Percentiles rank a stretch among this genome's conserved stretches.
Evolutionary conservation across 2,797 vertebrate genomes (phyloP).

Genomic region (Chanos chanos): DNA sequence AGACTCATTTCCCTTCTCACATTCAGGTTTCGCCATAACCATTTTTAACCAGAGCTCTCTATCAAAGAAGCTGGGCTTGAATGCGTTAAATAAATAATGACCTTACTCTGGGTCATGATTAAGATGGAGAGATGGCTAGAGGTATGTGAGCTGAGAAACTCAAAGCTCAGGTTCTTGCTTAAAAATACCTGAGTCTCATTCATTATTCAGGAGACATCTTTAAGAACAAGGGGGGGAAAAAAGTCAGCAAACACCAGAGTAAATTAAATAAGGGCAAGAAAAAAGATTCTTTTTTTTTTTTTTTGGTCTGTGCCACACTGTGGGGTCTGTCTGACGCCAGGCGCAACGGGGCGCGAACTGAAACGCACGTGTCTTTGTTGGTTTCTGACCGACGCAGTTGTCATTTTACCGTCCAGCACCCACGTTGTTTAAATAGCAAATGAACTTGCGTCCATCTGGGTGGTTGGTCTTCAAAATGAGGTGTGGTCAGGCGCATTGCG

Average conservation of each 20-base stretch:
- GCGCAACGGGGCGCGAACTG: too few relatives aligned
- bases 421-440: too few relatives aligned
- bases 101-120: background rate
- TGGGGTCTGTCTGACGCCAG: too few relatives aligned
- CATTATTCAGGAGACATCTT: background rate
- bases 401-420: too few relatives aligned
- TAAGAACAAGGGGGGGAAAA: background rate
- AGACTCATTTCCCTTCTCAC: background rate
- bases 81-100: slow-evolving; percentile 3
- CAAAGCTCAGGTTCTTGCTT: background rate
- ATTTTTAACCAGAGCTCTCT: background rate
- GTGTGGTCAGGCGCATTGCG: too few relatives aligned
- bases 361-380: too few relatives aligned
- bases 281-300: too few relatives aligned
- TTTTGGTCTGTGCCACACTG: too few relatives aligned
- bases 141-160: background rate
- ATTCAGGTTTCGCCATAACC: background rate
- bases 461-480: too few relatives aligned
- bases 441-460: too few relatives aligned
- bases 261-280: background rate
- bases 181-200: slow-evolving; percentile 2
- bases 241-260: background rate
- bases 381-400: too few relatives aligned
- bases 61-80: background rate
- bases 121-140: background rate